Evolutionary conservation across 2,797 vertebrate species (phyloP).

Genomic region (Selene dorsalis): DNA sequence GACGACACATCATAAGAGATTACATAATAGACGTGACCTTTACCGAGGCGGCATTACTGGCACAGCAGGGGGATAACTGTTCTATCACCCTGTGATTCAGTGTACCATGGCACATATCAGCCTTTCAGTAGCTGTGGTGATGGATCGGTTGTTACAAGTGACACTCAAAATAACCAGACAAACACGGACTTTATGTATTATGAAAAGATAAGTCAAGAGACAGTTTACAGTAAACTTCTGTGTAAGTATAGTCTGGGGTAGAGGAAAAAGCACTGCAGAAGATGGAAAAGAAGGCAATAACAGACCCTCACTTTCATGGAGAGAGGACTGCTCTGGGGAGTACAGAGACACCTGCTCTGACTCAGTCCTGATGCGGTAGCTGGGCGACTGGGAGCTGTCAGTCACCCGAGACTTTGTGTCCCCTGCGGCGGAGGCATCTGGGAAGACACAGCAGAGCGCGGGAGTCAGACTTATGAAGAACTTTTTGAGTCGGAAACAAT

Average conservation of each 20-base stretch:
- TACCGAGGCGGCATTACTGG: slow-evolving; percentile 53
- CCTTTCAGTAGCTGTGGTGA: slow-evolving; percentile 44
- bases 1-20: slow-evolving; percentile 39
- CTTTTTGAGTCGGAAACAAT: slow-evolving; percentile 36
- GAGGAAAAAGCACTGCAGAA: slow-evolving; percentile 30
- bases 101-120: slow-evolving; percentile 28
- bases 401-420: slow-evolving; percentile 88
- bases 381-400: slow-evolving; percentile 88
- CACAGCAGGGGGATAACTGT: slow-evolving; percentile 26
- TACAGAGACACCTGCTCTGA: slow-evolving; percentile 91
- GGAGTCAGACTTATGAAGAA: slow-evolving; percentile 38
- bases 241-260: slow-evolving; percentile 1
- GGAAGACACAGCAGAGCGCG: slow-evolving; percentile 56
- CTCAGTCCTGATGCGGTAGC: slow-evolving; percentile 90
- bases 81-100: slow-evolving; percentile 40
- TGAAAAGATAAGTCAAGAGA: slow-evolving; percentile 2
- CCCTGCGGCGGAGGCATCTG: slow-evolving; percentile 89
- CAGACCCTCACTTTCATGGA: slow-evolving; percentile 99
- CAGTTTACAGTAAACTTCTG: background rate
- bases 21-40: slow-evolving; percentile 73
- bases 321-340: slow-evolving; percentile 94
- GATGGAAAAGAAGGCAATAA: slow-evolving; percentile 81
- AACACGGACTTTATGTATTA: slow-evolving; percentile 12
- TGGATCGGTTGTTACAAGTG: slow-evolving; percentile 13
- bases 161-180: slow-evolving; percentile 18